A percentile compares a stretch with the other conserved stretches of the same genome.
These are phyloP conservation scores for Hylia prasina DNA, from an alignment of 2,113 vertebrate genomes.

Conservation along the genomic window DNA sequence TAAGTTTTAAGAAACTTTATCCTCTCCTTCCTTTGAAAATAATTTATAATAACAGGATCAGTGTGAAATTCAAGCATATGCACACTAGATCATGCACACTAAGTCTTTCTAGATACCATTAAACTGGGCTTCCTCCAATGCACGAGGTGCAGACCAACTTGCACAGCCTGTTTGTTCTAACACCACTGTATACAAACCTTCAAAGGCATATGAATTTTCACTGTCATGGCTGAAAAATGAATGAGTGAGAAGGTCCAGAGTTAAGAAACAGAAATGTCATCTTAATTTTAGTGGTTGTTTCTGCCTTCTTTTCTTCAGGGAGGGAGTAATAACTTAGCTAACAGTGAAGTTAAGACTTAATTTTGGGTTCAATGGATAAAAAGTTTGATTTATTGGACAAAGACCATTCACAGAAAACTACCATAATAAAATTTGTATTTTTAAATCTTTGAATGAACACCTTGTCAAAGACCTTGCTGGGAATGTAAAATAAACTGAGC, in stretches of 20 bases:
- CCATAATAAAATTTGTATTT: background rate
- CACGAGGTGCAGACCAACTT: rapidly evolving
- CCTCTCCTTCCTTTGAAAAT: background rate
- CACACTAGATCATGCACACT: background rate
- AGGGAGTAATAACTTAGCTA: background rate
- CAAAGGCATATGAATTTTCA: background rate
- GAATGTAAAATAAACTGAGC: background rate
- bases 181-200: background rate
- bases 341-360: background rate
- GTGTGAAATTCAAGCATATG: background rate
- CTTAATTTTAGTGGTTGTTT: background rate
- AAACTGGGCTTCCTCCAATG: background rate
- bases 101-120: background rate
- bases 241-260: background rate
- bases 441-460: background rate
- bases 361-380: background rate
- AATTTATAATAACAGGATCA: background rate
- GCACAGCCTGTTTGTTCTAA: background rate
- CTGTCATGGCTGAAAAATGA: background rate
- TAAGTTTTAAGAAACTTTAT: background rate
- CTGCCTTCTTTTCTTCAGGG: background rate
- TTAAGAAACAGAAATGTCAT: background rate
- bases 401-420: background rate
- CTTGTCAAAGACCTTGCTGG: background rate
- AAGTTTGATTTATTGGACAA: background rate